Percentiles rank a stretch among this genome's conserved stretches.
Conservation (phyloP, 2,113 vertebrate species). For the Telmatochromis sp. region DNA sequence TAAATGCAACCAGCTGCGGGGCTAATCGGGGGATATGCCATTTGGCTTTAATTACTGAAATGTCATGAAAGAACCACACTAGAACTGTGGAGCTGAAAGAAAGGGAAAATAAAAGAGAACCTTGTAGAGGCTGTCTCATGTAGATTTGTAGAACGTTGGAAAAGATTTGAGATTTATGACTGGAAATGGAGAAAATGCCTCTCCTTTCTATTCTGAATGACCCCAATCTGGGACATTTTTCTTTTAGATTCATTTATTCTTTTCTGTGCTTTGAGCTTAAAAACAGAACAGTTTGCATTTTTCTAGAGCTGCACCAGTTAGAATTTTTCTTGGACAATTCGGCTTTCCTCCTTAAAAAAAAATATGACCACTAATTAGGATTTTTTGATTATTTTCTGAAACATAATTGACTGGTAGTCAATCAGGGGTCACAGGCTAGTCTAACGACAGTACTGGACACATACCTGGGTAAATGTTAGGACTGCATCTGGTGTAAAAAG, state of each 20-base stretch:
- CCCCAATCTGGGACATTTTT: not conserved
- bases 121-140: not conserved
- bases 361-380: not conserved
- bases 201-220: not conserved
- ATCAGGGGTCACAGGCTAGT: not conserved
- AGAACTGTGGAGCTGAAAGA: constrained; percentile 17
- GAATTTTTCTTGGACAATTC: not conserved
- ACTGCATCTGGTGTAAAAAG: not conserved
- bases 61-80: constrained; percentile 42
- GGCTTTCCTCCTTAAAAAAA: rapidly evolving
- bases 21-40: constrained; percentile 36
- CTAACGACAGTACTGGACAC: not conserved
- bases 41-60: constrained; percentile 65
- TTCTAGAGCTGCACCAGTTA: not conserved
- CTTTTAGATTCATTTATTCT: not conserved
- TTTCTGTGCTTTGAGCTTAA: not conserved
- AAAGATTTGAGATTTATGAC: not conserved
- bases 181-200: not conserved
- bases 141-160: constrained; percentile 17
- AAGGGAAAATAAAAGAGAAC: not conserved
- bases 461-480: not conserved
- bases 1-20: constrained; percentile 50
- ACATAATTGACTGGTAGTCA: not conserved
- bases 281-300: not conserved
- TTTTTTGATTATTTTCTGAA: not conserved